Percentiles rank a stretch among this genome's conserved stretches.
Evolutionary conservation across 2,888 invertebrate genomes (phyloP).

Genomic region (Epirrhoe alternata): DNA sequence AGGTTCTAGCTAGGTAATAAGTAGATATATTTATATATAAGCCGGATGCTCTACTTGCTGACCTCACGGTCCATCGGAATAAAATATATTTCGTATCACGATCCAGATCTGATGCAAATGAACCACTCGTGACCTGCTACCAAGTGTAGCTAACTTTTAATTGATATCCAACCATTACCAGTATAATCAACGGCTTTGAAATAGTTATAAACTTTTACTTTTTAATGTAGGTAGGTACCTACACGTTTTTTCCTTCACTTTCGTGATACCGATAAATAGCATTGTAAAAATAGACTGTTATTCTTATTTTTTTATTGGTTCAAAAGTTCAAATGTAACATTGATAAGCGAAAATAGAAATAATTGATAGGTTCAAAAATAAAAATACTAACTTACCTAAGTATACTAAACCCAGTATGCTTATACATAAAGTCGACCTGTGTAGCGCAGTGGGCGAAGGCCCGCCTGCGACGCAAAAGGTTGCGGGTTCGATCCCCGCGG

Average conservation of each 20-base stretch:
- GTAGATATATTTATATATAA: constrained; percentile 42
- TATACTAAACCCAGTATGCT: no score
- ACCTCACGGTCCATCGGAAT: constrained; percentile 62
- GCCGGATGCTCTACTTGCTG: constrained; percentile 67
- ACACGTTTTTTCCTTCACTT: neutral
- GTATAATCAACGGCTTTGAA: constrained; percentile 2
- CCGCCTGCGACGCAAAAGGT: no score
- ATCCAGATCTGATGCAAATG: constrained; percentile 31
- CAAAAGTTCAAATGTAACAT: no score
- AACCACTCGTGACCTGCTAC: constrained; percentile 38
- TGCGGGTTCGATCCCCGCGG: no score
- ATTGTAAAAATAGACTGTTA: no score
- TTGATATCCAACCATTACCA: constrained; percentile 31
- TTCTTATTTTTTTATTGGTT: no score
- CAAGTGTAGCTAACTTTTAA: constrained; percentile 25
- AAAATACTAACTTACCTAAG: no score
- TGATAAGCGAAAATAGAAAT: neutral
- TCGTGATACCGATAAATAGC: neutral
- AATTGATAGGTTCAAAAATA: no score
- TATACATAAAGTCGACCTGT: no score
- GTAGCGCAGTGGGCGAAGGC: no score
- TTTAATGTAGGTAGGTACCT: neutral
- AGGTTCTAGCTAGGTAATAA: no score
- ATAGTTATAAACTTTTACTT: constrained; percentile 5
- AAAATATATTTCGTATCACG: constrained; percentile 28